Percentiles rank a stretch among this genome's conserved stretches.
Conservation (phyloP, 2,113 vertebrate genomes). For the Recurvirostra avosetta region DNA sequence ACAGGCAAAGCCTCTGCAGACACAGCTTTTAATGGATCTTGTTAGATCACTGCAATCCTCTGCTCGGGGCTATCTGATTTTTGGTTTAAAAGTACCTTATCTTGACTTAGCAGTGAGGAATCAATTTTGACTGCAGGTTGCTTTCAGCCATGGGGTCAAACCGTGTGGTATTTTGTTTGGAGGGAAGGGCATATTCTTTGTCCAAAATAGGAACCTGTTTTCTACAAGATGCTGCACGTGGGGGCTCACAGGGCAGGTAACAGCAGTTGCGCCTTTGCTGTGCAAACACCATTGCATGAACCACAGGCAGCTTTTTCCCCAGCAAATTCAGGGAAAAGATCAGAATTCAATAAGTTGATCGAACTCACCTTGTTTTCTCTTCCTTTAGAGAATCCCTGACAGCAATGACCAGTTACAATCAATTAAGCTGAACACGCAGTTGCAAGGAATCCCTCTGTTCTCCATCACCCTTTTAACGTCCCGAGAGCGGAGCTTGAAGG, state of each 20-base stretch:
- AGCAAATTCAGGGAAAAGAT: not conserved
- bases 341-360: not conserved
- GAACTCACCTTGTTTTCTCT: not conserved
- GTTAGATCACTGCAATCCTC: not conserved
- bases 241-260: not conserved
- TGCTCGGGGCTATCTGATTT: not conserved
- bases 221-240: not conserved
- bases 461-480: not conserved
- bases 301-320: not conserved
- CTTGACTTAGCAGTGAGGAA: not conserved
- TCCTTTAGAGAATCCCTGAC: not conserved
- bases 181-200: not conserved
- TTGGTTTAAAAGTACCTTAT: not conserved
- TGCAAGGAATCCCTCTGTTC: not conserved
- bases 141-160: not conserved
- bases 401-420: not conserved
- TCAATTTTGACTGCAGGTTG: not conserved
- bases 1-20: not conserved
- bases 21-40: not conserved
- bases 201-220: not conserved
- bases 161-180: not conserved
- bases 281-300: not conserved
- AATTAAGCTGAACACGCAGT: rapidly evolving
- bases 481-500: not conserved
- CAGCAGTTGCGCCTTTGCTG: not conserved